These are phyloP conservation scores for Notospermus geniculatus DNA, from an alignment of 1,140 invertebrate genomes.

Conservation along the genomic window DNA sequence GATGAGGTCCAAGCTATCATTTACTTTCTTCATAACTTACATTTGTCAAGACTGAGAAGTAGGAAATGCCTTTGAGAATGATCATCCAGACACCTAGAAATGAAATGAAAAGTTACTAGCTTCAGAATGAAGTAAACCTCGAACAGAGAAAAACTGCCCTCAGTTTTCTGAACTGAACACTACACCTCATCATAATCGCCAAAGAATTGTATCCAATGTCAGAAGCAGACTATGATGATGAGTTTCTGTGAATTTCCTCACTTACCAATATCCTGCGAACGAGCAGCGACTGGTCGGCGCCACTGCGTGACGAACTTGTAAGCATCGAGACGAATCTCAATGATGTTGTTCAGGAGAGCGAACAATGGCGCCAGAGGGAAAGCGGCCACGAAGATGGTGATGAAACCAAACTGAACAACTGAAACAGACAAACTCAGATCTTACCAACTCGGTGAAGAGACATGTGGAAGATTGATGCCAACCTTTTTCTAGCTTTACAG, in stretches of 20 bases:
- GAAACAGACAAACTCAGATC: slow-evolving; percentile 24
- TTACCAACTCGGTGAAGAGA: no score
- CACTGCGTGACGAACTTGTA: slow-evolving; percentile 78
- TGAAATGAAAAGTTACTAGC: no score
- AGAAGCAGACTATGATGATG: no score
- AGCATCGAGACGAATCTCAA: slow-evolving; percentile 80
- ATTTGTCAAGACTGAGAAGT: slow-evolving; percentile 86
- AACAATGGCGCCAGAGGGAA: slow-evolving; percentile 82
- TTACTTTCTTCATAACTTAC: slow-evolving; percentile 61
- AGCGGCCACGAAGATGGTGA: slow-evolving; percentile 81
- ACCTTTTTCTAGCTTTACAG: no score
- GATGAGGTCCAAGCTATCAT: no score
- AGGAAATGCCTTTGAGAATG: slow-evolving; percentile 65
- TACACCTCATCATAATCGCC: no score
- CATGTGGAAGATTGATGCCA: no score
- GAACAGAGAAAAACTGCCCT: no score
- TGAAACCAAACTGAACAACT: slow-evolving; percentile 79
- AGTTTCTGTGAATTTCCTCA: slow-evolving; percentile 26
- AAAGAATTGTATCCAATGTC: no score
- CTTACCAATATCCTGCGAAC: slow-evolving; percentile 80
- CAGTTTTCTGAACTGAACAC: no score
- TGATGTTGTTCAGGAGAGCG: slow-evolving; percentile 78
- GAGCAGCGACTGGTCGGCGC: slow-evolving; percentile 78
- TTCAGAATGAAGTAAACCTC: no score
- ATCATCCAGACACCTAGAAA: slow-evolving; percentile 39